phyloP scores from a whole-genome alignment of 2,888 invertebrate genomes.

The Notodonta ziczac region DNA sequence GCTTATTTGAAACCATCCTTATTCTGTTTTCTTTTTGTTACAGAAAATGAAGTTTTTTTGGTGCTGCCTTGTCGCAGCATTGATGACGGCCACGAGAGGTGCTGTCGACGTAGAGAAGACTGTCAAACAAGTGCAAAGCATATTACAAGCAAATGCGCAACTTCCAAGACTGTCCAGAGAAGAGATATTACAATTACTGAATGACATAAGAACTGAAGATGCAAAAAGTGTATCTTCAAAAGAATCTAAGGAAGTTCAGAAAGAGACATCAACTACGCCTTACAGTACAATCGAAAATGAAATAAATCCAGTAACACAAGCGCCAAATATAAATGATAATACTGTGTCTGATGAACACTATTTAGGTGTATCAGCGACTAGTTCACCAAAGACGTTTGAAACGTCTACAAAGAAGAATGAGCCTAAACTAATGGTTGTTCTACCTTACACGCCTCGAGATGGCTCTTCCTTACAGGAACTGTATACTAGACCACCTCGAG shows the following conservation, averaged over 20 bases:
- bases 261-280: slow-evolving; percentile 43
- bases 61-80: slow-evolving; percentile 59
- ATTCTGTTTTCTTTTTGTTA: slow-evolving; percentile 41
- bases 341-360: slow-evolving; percentile 34
- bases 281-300: slow-evolving; percentile 58
- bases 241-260: slow-evolving; percentile 47
- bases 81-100: slow-evolving; percentile 45
- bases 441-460: slow-evolving; percentile 86
- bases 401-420: slow-evolving; percentile 59
- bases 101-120: slow-evolving; percentile 85
- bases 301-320: slow-evolving; percentile 44
- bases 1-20: slow-evolving; percentile 3
- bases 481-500: slow-evolving; percentile 87
- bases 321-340: slow-evolving; percentile 39
- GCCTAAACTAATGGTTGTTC: slow-evolving; percentile 86
- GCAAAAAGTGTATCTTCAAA: slow-evolving; percentile 51
- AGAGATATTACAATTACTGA: slow-evolving; percentile 87
- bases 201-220: slow-evolving; percentile 86
- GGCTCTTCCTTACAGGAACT: slow-evolving; percentile 85
- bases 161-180: slow-evolving; percentile 86
- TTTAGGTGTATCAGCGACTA: slow-evolving; percentile 28
- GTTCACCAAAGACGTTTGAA: slow-evolving; percentile 47
- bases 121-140: slow-evolving; percentile 87
- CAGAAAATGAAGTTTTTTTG: slow-evolving; percentile 73
- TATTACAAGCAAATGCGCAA: slow-evolving; percentile 85